Evolutionary conservation across 1,140 invertebrate species (phyloP).

Genomic region (Cotesia glomerata): DNA sequence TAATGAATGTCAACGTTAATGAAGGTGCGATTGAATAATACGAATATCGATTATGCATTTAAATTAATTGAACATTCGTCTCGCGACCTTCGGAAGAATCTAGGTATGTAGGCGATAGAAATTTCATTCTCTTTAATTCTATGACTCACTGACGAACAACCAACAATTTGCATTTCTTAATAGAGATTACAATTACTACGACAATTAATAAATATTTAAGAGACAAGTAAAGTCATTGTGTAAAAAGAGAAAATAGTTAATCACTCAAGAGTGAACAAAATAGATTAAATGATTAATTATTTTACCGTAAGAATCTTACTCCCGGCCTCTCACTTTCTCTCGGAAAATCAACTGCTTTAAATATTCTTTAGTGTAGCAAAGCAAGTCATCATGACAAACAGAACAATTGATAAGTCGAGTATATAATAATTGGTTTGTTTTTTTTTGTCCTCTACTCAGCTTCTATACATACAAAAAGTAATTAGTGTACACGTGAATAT

Average conservation of each 20-base stretch:
- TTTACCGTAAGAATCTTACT: background rate
- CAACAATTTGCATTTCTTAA: too few relatives aligned
- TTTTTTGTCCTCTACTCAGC: background rate
- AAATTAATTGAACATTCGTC: slow-evolving; percentile 22
- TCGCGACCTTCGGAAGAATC: slow-evolving; percentile 19
- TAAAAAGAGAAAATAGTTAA: too few relatives aligned
- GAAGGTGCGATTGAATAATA: slow-evolving; percentile 14
- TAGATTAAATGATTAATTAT: background rate
- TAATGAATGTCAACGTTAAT: too few relatives aligned
- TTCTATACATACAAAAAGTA: too few relatives aligned
- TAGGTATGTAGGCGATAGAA: slow-evolving; percentile 24
- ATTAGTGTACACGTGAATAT: too few relatives aligned
- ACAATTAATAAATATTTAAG: background rate
- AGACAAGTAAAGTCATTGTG: background rate
- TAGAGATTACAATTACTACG: background rate
- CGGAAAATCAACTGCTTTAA: too few relatives aligned
- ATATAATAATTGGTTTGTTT: background rate
- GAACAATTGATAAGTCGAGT: background rate
- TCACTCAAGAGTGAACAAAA: background rate
- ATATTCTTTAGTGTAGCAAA: background rate
- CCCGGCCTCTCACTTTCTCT: slow-evolving; percentile 13
- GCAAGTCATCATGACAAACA: background rate
- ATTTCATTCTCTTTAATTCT: slow-evolving; percentile 15
- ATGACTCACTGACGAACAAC: slow-evolving; percentile 14
- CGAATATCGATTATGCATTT: slow-evolving; percentile 16